phyloP scores from a whole-genome alignment of 1,140 invertebrate genomes.

The Metaphire vulgaris region DNA sequence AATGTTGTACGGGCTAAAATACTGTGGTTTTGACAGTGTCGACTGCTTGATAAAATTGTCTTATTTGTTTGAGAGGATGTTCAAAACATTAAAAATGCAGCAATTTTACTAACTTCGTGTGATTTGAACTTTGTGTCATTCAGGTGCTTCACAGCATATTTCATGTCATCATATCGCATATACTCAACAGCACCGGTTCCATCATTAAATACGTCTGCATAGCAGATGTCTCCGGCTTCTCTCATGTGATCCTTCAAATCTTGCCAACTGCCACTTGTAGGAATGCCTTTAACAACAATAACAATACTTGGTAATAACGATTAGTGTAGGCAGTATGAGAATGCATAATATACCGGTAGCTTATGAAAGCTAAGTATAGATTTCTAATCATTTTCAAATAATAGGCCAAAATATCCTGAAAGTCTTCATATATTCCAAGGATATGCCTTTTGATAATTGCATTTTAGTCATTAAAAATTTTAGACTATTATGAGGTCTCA shows the following conservation, averaged over 20 bases:
- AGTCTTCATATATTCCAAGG: too few relatives aligned
- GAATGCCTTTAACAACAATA: slow-evolving; percentile 59
- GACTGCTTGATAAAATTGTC: not conserved
- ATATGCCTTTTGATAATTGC: too few relatives aligned
- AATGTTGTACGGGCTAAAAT: too few relatives aligned
- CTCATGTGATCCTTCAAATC: slow-evolving; percentile 99
- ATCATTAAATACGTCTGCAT: slow-evolving; percentile 97
- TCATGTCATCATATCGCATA: slow-evolving; percentile 94
- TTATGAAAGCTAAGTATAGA: not conserved
- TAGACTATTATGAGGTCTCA: too few relatives aligned
- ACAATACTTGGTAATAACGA: not conserved
- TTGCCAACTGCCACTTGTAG: slow-evolving; percentile 89
- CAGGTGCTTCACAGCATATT: slow-evolving; percentile 94
- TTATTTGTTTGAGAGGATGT: not conserved
- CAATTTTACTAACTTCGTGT: slow-evolving; percentile 70
- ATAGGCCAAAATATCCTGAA: not conserved
- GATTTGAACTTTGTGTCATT: slow-evolving; percentile 95
- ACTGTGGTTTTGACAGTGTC: not conserved
- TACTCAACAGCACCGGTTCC: slow-evolving; percentile 97
- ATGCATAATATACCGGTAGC: not conserved
- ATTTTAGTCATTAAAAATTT: too few relatives aligned
- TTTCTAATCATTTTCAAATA: not conserved
- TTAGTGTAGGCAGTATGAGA: too few relatives aligned
- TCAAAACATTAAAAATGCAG: not conserved
- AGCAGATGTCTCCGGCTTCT: slow-evolving; percentile 96